Evolutionary conservation across 2,888 invertebrate species (phyloP).

Genomic region (Luffia ferchaultella): DNA sequence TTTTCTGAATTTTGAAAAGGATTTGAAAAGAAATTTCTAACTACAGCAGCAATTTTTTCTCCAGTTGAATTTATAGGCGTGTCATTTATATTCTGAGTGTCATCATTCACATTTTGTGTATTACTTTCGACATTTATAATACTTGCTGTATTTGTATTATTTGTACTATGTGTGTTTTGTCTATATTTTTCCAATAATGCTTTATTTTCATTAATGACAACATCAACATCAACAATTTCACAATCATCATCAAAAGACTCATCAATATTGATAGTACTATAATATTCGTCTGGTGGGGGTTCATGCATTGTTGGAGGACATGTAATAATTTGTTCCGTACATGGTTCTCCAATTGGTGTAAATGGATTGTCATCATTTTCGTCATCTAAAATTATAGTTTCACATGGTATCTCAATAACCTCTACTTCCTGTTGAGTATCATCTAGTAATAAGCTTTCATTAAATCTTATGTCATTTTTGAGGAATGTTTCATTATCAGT

Average conservation of each 20-base stretch:
- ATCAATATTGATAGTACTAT: slow-evolving; percentile 11
- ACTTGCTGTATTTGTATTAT: too few species aligned
- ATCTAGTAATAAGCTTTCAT: slow-evolving; percentile 20
- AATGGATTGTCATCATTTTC: not conserved
- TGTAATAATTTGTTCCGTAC: too few species aligned
- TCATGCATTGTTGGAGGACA: too few species aligned
- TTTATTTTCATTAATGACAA: slow-evolving; percentile 26
- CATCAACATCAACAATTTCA: slow-evolving; percentile 28
- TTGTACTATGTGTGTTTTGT: slow-evolving; percentile 5
- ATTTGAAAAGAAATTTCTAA: slow-evolving; percentile 3
- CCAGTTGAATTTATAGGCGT: slow-evolving; percentile 1
- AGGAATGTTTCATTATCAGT: slow-evolving; percentile 24
- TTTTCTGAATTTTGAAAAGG: not conserved
- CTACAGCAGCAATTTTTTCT: slow-evolving; percentile 4
- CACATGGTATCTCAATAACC: slow-evolving; percentile 19
- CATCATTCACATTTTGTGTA: too few species aligned
- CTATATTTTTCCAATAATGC: slow-evolving; percentile 19
- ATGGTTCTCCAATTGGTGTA: too few species aligned
- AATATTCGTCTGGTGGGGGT: too few species aligned
- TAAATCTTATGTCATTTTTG: slow-evolving; percentile 29
- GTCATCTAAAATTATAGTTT: slow-evolving; percentile 21
- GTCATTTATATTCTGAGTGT: not conserved
- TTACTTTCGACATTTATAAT: too few species aligned
- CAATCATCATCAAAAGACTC: slow-evolving; percentile 10
- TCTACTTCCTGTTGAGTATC: slow-evolving; percentile 12